These are phyloP conservation scores for Parnassius glacialis DNA, from an alignment of 2,888 invertebrate species.

Conservation along the genomic window DNA sequence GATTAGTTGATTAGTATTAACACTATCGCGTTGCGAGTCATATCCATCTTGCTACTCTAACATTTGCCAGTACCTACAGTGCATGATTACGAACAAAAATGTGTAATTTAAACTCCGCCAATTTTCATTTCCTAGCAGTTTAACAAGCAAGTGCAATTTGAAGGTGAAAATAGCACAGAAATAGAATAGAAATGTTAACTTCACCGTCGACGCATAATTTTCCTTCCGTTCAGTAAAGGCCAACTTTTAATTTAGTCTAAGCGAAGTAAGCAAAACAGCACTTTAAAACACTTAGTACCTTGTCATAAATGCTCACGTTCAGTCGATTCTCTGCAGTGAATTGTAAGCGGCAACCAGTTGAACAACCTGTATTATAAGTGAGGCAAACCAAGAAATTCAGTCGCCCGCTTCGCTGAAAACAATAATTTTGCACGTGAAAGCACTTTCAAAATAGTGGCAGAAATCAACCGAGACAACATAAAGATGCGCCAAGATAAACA, in stretches of 20 bases:
- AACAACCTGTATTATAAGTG: slow-evolving; percentile 1
- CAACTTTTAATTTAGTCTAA: slow-evolving; percentile 6
- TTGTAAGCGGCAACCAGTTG: slow-evolving; percentile 1
- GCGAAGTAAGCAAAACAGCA: slow-evolving; percentile 6
- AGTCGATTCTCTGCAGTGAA: background rate
- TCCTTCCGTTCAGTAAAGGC: background rate
- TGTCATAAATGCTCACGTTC: slow-evolving; percentile 2
- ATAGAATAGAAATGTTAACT: slow-evolving; percentile 3
- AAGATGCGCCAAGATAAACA: slow-evolving; percentile 12
- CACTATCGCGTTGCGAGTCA: too few relatives aligned
- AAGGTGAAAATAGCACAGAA: slow-evolving; percentile 5
- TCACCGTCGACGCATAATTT: slow-evolving; percentile 7
- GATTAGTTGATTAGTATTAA: too few relatives aligned
- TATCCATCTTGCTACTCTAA: background rate
- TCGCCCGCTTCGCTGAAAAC: background rate
- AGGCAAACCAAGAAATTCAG: background rate
- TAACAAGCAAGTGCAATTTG: background rate
- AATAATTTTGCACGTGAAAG: slow-evolving; percentile 4
- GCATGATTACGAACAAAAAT: background rate
- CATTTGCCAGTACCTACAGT: background rate
- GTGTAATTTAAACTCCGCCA: background rate
- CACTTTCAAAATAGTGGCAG: background rate
- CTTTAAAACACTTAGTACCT: slow-evolving; percentile 2
- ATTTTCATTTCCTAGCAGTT: slow-evolving; percentile 8
- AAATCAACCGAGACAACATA: slow-evolving; percentile 1